Conservation (phyloP, 2,797 vertebrate genomes). For the Sebastes hopkinsi region DNA sequence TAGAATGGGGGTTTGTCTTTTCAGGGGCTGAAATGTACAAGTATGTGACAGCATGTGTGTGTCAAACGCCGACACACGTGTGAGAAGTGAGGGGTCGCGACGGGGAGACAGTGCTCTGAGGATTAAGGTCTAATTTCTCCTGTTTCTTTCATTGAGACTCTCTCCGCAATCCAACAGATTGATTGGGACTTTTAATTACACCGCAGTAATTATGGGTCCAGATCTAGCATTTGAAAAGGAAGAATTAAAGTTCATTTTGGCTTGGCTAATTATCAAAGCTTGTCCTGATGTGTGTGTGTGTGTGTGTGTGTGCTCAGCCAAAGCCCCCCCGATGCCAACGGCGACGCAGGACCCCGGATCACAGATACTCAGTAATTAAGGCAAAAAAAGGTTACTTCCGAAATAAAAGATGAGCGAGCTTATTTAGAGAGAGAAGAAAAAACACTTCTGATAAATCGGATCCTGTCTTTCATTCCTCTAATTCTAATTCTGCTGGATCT, state of each 20-base stretch:
- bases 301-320: conserved; percentile 1
- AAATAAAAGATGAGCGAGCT: conserved; percentile 61
- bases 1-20: conserved; percentile 74
- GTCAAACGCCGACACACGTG: conserved; percentile 17
- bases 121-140: conserved; percentile 84
- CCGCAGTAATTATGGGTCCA: conserved; percentile 78
- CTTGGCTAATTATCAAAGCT: conserved; percentile 81
- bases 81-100: conserved; percentile 27
- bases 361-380: conserved; percentile 73
- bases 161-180: conserved; percentile 76
- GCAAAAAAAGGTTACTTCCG: conserved; percentile 70
- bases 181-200: conserved; percentile 88
- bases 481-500: conserved; percentile 61
- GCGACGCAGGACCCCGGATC: conserved; percentile 63
- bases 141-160: conserved; percentile 79
- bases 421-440: conserved; percentile 34
- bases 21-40: conserved; percentile 55
- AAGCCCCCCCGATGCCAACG: conserved; percentile 35
- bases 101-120: conserved; percentile 59
- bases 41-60: conserved; percentile 17
- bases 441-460: conserved; percentile 49
- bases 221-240: conserved; percentile 77
- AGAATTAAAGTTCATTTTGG: conserved; percentile 84
- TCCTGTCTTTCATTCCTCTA: conserved; percentile 61
- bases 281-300: conserved; percentile 37